A percentile compares a stretch with the other conserved stretches of the same genome.
Conservation (phyloP, 2,888 invertebrate genomes). For the Drosophila nigritarsus region DNA sequence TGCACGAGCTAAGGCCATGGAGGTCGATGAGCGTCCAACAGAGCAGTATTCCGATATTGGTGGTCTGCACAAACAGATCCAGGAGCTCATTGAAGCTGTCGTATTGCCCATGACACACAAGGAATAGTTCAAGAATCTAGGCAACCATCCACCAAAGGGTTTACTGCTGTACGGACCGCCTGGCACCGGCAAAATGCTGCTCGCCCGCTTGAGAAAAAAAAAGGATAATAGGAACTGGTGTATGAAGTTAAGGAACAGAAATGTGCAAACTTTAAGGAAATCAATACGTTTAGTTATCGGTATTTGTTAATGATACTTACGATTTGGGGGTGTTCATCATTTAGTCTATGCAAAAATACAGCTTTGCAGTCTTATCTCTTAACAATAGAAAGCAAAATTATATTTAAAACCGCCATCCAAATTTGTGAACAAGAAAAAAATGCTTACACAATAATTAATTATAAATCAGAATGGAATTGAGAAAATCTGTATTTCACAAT, state of each 20-base stretch:
- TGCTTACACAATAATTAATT: not conserved
- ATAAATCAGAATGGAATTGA: not conserved
- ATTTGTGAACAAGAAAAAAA: not conserved
- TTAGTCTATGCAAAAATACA: not conserved
- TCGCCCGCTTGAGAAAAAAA: too few species aligned
- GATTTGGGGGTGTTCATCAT: not conserved
- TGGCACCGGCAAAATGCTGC: slow-evolving; percentile 89
- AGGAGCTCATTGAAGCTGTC: slow-evolving; percentile 98
- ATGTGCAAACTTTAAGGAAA: too few species aligned
- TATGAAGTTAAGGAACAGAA: too few species aligned
- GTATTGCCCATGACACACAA: slow-evolving; percentile 99
- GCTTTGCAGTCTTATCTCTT: not conserved
- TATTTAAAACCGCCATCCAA: not conserved
- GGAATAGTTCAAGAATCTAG: slow-evolving; percentile 98
- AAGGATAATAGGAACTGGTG: too few species aligned
- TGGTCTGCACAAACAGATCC: slow-evolving; percentile 99
- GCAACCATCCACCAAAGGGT: slow-evolving; percentile 99
- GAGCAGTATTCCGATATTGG: slow-evolving; percentile 99
- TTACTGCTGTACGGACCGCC: slow-evolving; percentile 85
- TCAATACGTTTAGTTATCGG: too few species aligned
- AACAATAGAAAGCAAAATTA: not conserved
- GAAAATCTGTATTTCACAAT: not conserved
- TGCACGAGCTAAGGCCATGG: slow-evolving; percentile 99
- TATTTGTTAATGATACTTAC: too few species aligned
- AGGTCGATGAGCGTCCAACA: slow-evolving; percentile 99